A percentile compares a stretch with the other conserved stretches of the same genome.
Evolutionary conservation across 2,888 invertebrate genomes (phyloP).

Genomic region (Bombylius major): DNA sequence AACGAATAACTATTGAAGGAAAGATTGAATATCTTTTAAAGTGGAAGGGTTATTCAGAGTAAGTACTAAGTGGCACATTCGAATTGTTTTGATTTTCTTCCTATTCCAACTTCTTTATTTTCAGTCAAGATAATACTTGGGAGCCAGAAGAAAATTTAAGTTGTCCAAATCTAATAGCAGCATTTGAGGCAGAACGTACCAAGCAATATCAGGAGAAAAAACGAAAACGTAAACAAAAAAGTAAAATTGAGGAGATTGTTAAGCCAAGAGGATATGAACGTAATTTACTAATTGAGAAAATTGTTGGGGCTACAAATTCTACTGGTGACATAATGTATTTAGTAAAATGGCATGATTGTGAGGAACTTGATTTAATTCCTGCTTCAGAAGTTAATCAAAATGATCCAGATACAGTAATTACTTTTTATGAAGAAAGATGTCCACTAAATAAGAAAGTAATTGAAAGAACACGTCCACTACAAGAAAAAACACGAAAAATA

Average conservation of each 20-base stretch:
- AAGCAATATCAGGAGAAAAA: conserved; percentile 33
- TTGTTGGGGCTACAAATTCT: conserved; percentile 82
- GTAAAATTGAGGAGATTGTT: conserved; percentile 42
- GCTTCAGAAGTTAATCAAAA: conserved; percentile 47
- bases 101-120: conserved; percentile 12
- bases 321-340: conserved; percentile 79
- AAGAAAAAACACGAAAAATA: conserved; percentile 19
- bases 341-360: conserved; percentile 70
- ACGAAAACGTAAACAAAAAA: conserved; percentile 38
- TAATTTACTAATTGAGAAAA: conserved; percentile 68
- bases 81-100: neutral
- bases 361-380: conserved; percentile 51
- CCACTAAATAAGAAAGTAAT: conserved; percentile 28
- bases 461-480: conserved; percentile 26
- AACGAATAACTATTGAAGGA: conserved; percentile 53
- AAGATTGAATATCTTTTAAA: conserved; percentile 60
- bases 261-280: conserved; percentile 66
- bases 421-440: conserved; percentile 47
- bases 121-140: conserved; percentile 86
- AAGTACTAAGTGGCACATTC: conserved; percentile 22
- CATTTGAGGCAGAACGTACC: conserved; percentile 67
- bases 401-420: conserved; percentile 49
- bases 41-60: conserved; percentile 70
- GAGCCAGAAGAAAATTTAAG: conserved; percentile 89
- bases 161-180: conserved; percentile 75